Conservation (phyloP, 2,888 invertebrate species). For the Dasysyrphus albostriatus region DNA sequence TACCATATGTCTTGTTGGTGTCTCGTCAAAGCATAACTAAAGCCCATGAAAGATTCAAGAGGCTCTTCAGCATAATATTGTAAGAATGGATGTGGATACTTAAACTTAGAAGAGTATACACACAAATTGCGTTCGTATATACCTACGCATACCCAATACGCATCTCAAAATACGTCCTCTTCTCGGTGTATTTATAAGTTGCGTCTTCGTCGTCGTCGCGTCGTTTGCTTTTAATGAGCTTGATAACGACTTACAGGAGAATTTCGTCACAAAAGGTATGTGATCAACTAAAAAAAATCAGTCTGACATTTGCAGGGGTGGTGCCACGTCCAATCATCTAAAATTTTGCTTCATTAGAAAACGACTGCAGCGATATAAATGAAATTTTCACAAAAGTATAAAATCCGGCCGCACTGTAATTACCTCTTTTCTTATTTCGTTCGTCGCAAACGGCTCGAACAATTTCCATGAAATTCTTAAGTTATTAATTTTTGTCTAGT, state of each 20-base stretch:
- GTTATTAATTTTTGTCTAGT: no score
- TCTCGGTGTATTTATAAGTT: conserved; percentile 23
- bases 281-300: no score
- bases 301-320: no score
- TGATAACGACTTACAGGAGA: conserved; percentile 51
- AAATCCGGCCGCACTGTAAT: no score
- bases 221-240: conserved; percentile 39
- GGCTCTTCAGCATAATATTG: conserved; percentile 29
- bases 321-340: no score
- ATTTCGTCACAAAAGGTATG: conserved; percentile 1
- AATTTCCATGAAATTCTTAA: no score
- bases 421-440: no score
- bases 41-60: conserved; percentile 56
- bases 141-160: conserved; percentile 29
- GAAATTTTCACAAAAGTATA: no score
- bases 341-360: no score
- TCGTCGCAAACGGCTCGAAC: no score
- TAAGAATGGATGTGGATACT: conserved; percentile 43
- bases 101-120: conserved; percentile 26
- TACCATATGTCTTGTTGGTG: not conserved
- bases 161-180: conserved; percentile 46
- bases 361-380: no score
- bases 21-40: conserved; percentile 51
- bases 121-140: not conserved
- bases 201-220: not conserved